Evolutionary conservation across 2,888 invertebrate genomes (phyloP).

Genomic region (Drosophila formosana): DNA sequence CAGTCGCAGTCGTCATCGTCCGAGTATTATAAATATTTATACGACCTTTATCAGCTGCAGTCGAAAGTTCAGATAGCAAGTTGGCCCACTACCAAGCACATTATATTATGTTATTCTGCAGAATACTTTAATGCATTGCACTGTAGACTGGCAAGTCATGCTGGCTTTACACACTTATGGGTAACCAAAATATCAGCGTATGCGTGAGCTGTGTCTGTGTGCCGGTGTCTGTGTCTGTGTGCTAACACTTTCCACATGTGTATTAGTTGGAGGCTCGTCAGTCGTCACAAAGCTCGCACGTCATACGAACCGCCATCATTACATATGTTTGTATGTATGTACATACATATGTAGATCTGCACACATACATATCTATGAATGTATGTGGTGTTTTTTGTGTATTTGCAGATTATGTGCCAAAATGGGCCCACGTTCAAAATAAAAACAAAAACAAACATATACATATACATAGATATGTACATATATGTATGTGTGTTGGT

Average conservation of each 20-base stretch:
- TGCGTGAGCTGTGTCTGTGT: background rate
- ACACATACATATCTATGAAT: conserved; percentile 16
- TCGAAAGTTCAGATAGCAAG: conserved; percentile 1
- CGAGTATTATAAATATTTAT: conserved; percentile 1
- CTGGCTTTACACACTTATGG: conserved; percentile 13
- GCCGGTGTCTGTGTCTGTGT: conserved; percentile 19
- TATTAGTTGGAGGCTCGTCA: conserved; percentile 76
- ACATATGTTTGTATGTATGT: conserved; percentile 26
- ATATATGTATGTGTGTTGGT: conserved; percentile 8
- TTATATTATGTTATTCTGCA: background rate
- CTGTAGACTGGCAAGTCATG: conserved; percentile 20
- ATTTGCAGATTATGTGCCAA: conserved; percentile 46
- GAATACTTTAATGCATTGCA: background rate
- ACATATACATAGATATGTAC: conserved; percentile 5
- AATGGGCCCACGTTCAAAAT: conserved; percentile 37
- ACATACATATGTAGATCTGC: conserved; percentile 1
- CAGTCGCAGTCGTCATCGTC: conserved; percentile 8
- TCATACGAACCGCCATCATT: conserved; percentile 52
- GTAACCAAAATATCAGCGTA: conserved; percentile 4
- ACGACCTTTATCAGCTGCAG: background rate
- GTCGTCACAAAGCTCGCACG: conserved; percentile 47
- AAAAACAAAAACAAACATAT: conserved; percentile 40
- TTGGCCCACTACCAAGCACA: background rate
- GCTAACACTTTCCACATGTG: conserved; percentile 19
- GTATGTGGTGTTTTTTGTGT: background rate